Base-by-base conservation (phyloP, 2,113 vertebrate species). In the Percina caprodes region DNA sequence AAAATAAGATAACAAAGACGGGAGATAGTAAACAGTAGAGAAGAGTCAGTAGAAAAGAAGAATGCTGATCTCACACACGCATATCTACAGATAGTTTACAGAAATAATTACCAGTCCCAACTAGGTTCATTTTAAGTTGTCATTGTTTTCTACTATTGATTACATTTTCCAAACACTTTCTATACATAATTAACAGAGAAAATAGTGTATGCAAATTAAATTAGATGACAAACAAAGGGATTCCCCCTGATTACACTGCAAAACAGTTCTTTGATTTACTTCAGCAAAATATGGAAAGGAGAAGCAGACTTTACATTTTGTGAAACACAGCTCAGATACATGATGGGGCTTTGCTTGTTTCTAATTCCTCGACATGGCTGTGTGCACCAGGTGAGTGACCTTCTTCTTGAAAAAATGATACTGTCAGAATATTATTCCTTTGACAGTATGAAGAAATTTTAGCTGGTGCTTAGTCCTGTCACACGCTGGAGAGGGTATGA, bases 381-480 rank as follows among this genome's bases (percentile, higher is more conserved):
- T 77, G 51, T 80, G 54, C 74, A 77, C 63, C 70, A 86, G 84
- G 82, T 80, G 80, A 74, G 55, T 86, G 78, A 77, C 62, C 61
- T 63, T 76, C 55, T 69, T 42, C 19, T 66, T 66, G 4, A 72
- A 87, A 75, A 73, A 46, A 81, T 74, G 1, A 70, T 72, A 51
- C 23, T 76, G 54, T 73, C 74, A 68, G 59, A 70, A 42, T 66
- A 58, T 69, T 52, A 56, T 74, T 73, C 49, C 58, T 58, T 56
- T 10, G 35, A 71, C 51, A 62, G 10, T 58, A 56, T 51, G 35
- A 69, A 69, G 52, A 65, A 75, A 62, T 42, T 56, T 48, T 62
- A 39, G 24, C 82, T 56, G 45, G 80, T 86, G 23, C 55, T 23
- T 54, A n/a, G 2, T 78, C 78, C 23, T 77, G 21, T 66, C 19